Evolutionary conservation across 2,888 invertebrate genomes (phyloP).

Genomic region (Yponomeuta malinellus): DNA sequence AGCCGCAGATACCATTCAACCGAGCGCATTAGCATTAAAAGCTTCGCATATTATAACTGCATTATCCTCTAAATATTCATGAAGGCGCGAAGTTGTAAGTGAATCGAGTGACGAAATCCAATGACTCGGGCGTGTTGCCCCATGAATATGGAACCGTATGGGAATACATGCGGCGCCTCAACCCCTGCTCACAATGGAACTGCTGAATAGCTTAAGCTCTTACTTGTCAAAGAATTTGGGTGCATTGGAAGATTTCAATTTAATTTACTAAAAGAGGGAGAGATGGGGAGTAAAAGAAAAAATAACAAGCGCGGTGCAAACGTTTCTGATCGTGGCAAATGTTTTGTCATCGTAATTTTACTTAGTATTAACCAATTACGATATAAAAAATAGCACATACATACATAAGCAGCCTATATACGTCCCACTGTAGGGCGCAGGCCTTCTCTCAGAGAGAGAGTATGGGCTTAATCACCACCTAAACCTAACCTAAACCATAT

Average conservation of each 20-base stretch:
- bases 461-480: too few species aligned
- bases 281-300: not conserved
- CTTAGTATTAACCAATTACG: too few species aligned
- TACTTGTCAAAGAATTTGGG: not conserved
- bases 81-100: constrained; percentile 50
- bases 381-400: too few species aligned
- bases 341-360: too few species aligned
- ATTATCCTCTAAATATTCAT: constrained; percentile 68
- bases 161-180: constrained; percentile 4
- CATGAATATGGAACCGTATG: constrained; percentile 56
- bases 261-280: not conserved
- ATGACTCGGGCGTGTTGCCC: constrained; percentile 38
- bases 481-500: too few species aligned
- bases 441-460: too few species aligned
- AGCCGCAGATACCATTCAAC: not conserved
- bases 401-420: too few species aligned
- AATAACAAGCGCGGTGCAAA: not conserved
- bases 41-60: constrained; percentile 58
- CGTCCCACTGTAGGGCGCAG: too few species aligned
- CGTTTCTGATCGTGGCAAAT: too few species aligned
- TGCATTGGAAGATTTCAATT: not conserved
- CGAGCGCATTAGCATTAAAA: constrained; percentile 39
- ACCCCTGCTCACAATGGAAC: not conserved
- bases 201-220: not conserved
- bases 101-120: constrained; percentile 54